Evolutionary conservation across 2,113 vertebrate genomes (phyloP).

Genomic region (Heterocephalus glaber): DNA sequence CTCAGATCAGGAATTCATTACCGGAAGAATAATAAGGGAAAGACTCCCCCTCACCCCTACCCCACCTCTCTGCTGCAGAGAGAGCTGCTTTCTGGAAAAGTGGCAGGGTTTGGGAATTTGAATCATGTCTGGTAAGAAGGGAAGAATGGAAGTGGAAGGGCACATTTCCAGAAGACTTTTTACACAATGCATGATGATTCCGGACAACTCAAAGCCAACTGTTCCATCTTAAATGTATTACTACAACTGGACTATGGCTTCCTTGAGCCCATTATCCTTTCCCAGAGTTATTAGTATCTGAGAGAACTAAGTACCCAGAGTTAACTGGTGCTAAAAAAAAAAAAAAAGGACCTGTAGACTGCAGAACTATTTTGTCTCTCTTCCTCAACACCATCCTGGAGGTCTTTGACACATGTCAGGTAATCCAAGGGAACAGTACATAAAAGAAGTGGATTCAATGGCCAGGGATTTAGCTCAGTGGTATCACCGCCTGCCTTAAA

Average conservation of each 20-base stretch:
- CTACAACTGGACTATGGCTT: not conserved
- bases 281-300: not conserved
- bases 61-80: slow-evolving; percentile 39
- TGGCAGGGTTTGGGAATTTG: slow-evolving; percentile 60
- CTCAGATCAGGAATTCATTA: slow-evolving; percentile 84
- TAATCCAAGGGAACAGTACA: not conserved
- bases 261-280: not conserved
- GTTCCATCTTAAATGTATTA: not conserved
- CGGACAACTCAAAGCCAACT: not conserved
- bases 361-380: not conserved
- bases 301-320: not conserved
- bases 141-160: not conserved
- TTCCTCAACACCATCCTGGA: not conserved
- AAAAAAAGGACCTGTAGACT: not conserved
- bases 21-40: slow-evolving; percentile 76
- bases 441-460: not conserved
- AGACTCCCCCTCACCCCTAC: not conserved
- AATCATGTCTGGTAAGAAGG: slow-evolving; percentile 73
- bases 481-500: too few species aligned
- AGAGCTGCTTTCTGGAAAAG: slow-evolving; percentile 79
- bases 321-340: not conserved
- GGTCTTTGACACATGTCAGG: not conserved
- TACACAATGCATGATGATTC: slow-evolving; percentile 11
- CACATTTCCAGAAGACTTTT: slow-evolving; percentile 45
- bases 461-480: too few species aligned